These are phyloP conservation scores for Betta splendens DNA, from an alignment of 2,797 vertebrate genomes.

Conservation along the genomic window DNA sequence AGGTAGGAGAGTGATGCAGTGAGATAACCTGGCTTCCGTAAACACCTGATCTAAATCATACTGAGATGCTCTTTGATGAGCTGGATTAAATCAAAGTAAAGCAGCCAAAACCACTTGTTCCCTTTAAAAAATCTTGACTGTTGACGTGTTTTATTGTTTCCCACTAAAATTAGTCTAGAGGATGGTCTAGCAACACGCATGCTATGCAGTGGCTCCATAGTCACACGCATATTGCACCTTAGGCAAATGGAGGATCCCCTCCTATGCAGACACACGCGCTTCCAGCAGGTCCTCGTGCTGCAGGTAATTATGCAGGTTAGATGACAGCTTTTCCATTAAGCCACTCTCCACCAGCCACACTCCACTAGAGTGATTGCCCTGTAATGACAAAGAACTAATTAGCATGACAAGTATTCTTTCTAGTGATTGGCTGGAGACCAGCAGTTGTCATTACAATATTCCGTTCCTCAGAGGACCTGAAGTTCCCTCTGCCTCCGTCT, in stretches of 20 bases:
- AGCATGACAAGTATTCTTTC: slow-evolving; percentile 57
- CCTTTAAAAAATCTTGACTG: too few relatives aligned
- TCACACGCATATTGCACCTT: too few relatives aligned
- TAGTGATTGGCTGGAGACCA: slow-evolving; percentile 50
- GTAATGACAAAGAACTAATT: slow-evolving; percentile 60
- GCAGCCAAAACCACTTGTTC: too few relatives aligned
- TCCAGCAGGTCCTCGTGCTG: slow-evolving; percentile 17
- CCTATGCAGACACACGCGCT: slow-evolving; percentile 11
- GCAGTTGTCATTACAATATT: slow-evolving; percentile 44
- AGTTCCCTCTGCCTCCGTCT: background rate
- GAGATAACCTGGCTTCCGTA: too few relatives aligned
- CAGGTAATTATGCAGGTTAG: slow-evolving; percentile 54
- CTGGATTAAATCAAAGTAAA: too few relatives aligned
- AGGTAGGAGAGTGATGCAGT: too few relatives aligned
- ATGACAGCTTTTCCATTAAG: slow-evolving; percentile 61
- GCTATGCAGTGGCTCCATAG: background rate
- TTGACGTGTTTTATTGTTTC: slow-evolving; percentile 3
- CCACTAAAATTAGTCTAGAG: slow-evolving; percentile 10
- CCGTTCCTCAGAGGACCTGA: slow-evolving; percentile 24
- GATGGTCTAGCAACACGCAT: background rate
- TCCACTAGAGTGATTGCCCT: slow-evolving; percentile 56
- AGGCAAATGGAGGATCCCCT: background rate
- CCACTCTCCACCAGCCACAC: slow-evolving; percentile 38
- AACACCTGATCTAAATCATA: too few relatives aligned
- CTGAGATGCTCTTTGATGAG: too few relatives aligned